Base-by-base conservation (phyloP, 64 coral and sea anemone genomes). In the Pachyseris speciosa region DNA sequence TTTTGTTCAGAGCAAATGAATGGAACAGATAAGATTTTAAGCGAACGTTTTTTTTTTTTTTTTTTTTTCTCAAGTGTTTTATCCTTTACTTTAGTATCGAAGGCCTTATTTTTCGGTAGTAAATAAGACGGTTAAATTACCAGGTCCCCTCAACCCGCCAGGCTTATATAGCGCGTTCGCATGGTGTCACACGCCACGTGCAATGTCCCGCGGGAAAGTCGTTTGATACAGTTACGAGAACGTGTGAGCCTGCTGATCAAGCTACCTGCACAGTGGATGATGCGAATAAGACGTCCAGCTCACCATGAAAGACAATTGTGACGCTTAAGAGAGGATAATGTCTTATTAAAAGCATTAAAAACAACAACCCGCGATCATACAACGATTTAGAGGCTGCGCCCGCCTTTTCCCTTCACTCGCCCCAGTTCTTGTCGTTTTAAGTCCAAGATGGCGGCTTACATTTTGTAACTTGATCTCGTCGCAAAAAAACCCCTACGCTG, bases 81-180 rank as follows among this genome's bases (percentile, higher is more conserved):
- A 41, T 81, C 2, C 77, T 80, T 12, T 32, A 15, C 34, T 92
- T 49, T 31, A 92, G 89, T 84, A n/a, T 44, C 67, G 27, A 25
- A 43, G 28, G 42, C 66, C 37, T 83, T 71, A 51, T 84, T 73
- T 63, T 92, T 78, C 27, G 78, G 78, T 41, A 25, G 42, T 28
- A 92, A 84, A 58, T 17, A 48, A 22, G 48, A 92, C 71, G 89
- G 89, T 33, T n/a, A n/a, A 48, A 61, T 39, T 92, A 92, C 67
- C 66, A 80, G 9, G 47, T 67, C 66, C 65, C 77, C 30, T 22
- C 49, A 7, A 44, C 89, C 29, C 74, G 78, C 17, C 41, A 64
- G 32, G 79, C 65, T 12, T 92, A 84, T 52, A 84, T 92, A 13
- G 51, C 69, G 6, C 84, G 89, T 52, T 83, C 78, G 0, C 26